phyloP scores from a whole-genome alignment of 2,888 invertebrate genomes.

The Xestia ashworthii region DNA sequence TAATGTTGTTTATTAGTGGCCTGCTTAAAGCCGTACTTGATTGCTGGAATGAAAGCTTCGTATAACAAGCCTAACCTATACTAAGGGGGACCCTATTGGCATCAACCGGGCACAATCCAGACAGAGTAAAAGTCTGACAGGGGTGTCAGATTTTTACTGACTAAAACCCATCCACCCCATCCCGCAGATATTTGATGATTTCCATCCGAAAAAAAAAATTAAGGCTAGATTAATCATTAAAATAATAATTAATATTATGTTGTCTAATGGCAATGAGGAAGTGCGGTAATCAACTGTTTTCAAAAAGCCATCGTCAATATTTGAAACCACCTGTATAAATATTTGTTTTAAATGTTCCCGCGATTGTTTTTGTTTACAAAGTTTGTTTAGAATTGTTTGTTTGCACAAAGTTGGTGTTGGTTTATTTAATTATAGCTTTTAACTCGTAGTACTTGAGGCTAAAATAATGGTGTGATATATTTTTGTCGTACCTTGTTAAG shows the following conservation, averaged over 20 bases:
- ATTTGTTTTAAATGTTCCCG: slow-evolving; percentile 57
- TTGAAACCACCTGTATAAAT: slow-evolving; percentile 42
- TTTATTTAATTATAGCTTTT: slow-evolving; percentile 56
- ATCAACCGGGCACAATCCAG: no score
- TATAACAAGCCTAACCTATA: background rate
- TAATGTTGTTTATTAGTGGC: background rate
- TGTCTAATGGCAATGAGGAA: background rate
- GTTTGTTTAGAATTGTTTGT: slow-evolving; percentile 60
- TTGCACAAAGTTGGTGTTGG: slow-evolving; percentile 45
- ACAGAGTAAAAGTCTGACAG: no score
- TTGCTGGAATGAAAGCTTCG: background rate
- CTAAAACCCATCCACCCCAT: no score
- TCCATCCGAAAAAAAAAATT: no score
- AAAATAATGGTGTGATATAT: background rate
- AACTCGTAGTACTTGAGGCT: slow-evolving; percentile 26
- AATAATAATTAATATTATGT: background rate
- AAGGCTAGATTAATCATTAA: background rate
- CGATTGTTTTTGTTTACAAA: slow-evolving; percentile 60
- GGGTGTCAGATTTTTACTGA: no score
- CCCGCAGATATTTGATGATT: no score
- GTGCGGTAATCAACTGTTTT: background rate
- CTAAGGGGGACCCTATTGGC: no score
- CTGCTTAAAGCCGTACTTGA: background rate
- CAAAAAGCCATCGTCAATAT: slow-evolving; percentile 17
- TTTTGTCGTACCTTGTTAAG: background rate